Evolutionary conservation across 2,888 invertebrate genomes (phyloP).

Genomic region (Lathronympha strigana): DNA sequence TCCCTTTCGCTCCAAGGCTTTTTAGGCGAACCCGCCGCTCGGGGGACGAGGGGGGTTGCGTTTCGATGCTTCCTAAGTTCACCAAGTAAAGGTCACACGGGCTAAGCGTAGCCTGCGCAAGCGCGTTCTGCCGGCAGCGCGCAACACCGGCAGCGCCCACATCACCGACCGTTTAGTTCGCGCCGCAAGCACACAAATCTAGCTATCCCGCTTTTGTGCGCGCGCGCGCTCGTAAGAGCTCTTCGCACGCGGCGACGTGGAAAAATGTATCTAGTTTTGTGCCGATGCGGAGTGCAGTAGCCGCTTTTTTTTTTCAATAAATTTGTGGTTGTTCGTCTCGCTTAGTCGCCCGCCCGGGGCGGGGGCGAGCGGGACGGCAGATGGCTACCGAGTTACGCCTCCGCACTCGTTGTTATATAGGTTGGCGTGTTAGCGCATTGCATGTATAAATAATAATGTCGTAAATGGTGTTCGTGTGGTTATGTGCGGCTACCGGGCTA

Average conservation of each 20-base stretch:
- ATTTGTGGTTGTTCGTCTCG: constrained; percentile 82
- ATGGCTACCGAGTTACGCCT: constrained; percentile 84
- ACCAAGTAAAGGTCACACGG: constrained; percentile 82
- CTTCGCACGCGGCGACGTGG: constrained; percentile 71
- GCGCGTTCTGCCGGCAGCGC: constrained; percentile 69
- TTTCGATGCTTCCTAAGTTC: constrained; percentile 84
- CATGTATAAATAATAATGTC: constrained; percentile 79
- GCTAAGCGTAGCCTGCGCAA: constrained; percentile 76
- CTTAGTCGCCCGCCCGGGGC: constrained; percentile 79
- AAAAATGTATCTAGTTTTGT: constrained; percentile 85
- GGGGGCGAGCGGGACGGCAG: constrained; percentile 74
- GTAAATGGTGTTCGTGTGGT: constrained; percentile 78
- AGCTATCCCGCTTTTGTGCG: constrained; percentile 62
- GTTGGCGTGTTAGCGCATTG: constrained; percentile 80
- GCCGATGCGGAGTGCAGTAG: constrained; percentile 83
- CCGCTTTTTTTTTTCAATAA: constrained; percentile 81
- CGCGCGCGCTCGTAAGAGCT: constrained; percentile 50
- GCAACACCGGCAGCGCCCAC: constrained; percentile 84
- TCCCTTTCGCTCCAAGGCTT: constrained; percentile 76
- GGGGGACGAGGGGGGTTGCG: constrained; percentile 78
- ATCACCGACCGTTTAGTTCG: constrained; percentile 77
- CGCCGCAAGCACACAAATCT: constrained; percentile 60
- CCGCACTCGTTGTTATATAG: constrained; percentile 82
- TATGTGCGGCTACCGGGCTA: constrained; percentile 77
- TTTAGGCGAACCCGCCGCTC: constrained; percentile 60